phyloP scores from a whole-genome alignment of 2,113 vertebrate genomes.

The Strix aluco region DNA sequence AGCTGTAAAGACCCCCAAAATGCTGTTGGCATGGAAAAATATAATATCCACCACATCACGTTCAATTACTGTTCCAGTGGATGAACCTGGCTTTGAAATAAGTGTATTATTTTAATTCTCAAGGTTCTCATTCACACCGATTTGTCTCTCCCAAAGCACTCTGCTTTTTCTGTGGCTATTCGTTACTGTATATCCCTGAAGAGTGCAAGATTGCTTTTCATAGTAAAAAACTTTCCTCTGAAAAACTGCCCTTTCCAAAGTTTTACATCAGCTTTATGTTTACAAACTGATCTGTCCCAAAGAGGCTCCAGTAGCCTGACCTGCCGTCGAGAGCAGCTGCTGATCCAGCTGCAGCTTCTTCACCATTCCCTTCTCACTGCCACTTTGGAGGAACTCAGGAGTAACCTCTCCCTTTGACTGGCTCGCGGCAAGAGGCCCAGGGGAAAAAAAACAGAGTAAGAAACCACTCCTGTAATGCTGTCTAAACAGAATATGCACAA shows the following conservation, averaged over 20 bases:
- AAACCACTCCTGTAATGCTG: background rate
- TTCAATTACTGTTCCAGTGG: background rate
- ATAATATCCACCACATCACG: no score
- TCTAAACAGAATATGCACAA: no score
- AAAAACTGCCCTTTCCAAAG: background rate
- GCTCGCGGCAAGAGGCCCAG: background rate
- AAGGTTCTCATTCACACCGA: background rate
- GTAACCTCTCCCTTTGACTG: background rate
- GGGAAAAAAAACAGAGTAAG: no score
- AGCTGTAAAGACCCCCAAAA: background rate
- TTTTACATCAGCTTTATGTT: background rate
- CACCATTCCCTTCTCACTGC: accelerated
- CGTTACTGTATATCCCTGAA: background rate
- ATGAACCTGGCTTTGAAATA: background rate
- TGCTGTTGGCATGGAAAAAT: background rate
- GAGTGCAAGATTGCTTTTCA: background rate
- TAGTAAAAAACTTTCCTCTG: background rate
- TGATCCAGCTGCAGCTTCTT: background rate
- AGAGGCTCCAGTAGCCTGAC: no score
- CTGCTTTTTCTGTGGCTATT: background rate
- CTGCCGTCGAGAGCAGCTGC: background rate
- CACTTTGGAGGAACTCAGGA: background rate
- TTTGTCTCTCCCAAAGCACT: background rate
- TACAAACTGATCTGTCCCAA: background rate
- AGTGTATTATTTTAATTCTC: background rate